These are phyloP conservation scores for Tupaia tana DNA, from an alignment of 2,113 vertebrate species.

Conservation along the genomic window DNA sequence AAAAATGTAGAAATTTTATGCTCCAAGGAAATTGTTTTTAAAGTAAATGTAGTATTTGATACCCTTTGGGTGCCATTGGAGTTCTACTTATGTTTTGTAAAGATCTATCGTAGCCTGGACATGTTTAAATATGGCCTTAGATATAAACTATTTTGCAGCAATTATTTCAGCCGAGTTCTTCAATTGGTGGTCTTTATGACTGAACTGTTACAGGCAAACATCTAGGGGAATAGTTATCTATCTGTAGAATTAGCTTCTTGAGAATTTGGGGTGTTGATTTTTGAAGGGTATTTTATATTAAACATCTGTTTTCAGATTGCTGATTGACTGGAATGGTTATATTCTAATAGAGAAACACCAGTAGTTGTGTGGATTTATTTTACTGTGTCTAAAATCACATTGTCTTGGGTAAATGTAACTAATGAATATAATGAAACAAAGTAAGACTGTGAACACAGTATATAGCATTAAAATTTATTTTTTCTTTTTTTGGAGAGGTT, in stretches of 20 bases:
- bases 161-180: constrained; percentile 32
- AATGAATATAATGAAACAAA: constrained; percentile 35
- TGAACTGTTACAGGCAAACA: background rate
- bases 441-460: constrained; percentile 24
- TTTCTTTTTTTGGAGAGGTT: background rate
- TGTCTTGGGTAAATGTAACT: constrained; percentile 22
- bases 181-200: constrained; percentile 27
- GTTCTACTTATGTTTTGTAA: background rate
- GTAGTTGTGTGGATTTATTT: constrained; percentile 22
- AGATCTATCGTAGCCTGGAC: background rate
- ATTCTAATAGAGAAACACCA: constrained; percentile 26
- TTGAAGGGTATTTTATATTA: constrained; percentile 40
- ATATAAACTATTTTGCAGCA: constrained; percentile 29
- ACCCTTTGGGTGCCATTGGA: background rate
- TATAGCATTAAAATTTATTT: constrained; percentile 34
- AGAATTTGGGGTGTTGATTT: constrained; percentile 31
- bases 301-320: background rate
- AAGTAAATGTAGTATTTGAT: constrained; percentile 16
- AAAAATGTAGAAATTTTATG: constrained; percentile 47
- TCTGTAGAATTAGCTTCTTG: constrained; percentile 37
- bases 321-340: constrained; percentile 16
- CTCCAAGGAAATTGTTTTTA: background rate
- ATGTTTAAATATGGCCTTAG: constrained; percentile 51
- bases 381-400: constrained; percentile 6
- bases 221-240: background rate